Percentiles rank a stretch among this genome's conserved stretches.
These are phyloP conservation scores for Aphelenchoides bicaudatus DNA, from an alignment of 2,888 invertebrate genomes.

Conservation along the genomic window DNA sequence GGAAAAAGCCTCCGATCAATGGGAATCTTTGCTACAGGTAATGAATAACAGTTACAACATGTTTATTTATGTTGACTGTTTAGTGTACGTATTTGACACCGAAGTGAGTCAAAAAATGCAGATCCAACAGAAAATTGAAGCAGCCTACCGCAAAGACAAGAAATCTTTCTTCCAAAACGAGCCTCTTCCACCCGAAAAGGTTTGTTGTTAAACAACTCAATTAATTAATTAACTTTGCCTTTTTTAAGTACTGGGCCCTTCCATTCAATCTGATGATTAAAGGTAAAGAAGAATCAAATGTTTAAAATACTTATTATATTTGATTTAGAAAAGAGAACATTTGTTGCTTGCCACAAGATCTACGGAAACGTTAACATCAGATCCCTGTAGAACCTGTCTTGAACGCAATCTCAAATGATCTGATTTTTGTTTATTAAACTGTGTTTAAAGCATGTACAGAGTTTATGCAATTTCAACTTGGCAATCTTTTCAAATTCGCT, in stretches of 20 bases:
- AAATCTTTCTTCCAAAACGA: constrained; percentile 50
- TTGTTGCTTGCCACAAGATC: constrained; percentile 4
- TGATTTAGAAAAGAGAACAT: too few relatives aligned
- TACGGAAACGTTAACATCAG: not conserved
- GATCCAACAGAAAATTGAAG: constrained; percentile 51
- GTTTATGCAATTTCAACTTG: too few relatives aligned
- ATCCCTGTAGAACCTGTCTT: too few relatives aligned
- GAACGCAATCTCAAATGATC: too few relatives aligned
- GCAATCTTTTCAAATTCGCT: too few relatives aligned
- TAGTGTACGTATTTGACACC: constrained; percentile 56
- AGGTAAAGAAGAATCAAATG: constrained; percentile 49
- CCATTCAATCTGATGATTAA: constrained; percentile 59
- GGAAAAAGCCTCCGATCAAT: constrained; percentile 45
- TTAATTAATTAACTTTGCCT: constrained; percentile 19
- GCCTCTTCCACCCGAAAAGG: constrained; percentile 58
- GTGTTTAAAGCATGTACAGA: too few relatives aligned
- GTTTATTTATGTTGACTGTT: too few relatives aligned
- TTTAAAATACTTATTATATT: too few relatives aligned
- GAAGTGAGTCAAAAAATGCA: constrained; percentile 54
- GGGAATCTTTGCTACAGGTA: constrained; percentile 58
- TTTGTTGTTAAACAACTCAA: constrained; percentile 30
- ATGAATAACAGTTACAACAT: too few relatives aligned
- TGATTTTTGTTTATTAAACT: too few relatives aligned
- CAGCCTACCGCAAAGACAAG: constrained; percentile 54
- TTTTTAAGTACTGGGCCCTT: too few relatives aligned